Percentiles rank a stretch among this genome's conserved stretches.
Evolutionary conservation across 2,888 invertebrate species (phyloP).

Genomic region (Keiferia lycopersicella): DNA sequence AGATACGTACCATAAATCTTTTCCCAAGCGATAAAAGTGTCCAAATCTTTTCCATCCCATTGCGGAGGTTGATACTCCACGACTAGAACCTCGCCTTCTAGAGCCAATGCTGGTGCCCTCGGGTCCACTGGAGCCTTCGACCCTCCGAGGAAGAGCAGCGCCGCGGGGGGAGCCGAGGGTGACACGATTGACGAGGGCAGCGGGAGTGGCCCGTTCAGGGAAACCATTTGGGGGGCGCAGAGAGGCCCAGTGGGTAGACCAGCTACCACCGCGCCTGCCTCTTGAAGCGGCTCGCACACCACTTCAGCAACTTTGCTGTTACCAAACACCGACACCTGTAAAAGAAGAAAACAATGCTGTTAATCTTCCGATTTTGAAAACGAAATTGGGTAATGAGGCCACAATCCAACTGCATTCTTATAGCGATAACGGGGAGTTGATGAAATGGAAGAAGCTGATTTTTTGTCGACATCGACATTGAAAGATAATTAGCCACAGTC

Average conservation of each 20-base stretch:
- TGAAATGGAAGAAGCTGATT: slow-evolving; percentile 20
- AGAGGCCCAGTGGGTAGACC: slow-evolving; percentile 68
- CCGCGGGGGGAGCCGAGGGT: slow-evolving; percentile 59
- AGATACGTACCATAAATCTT: slow-evolving; percentile 70
- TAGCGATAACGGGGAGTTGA: slow-evolving; percentile 17
- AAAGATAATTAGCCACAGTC: slow-evolving; percentile 18
- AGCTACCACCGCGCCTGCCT: slow-evolving; percentile 66
- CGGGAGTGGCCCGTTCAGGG: slow-evolving; percentile 57
- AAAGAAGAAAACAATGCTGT: slow-evolving; percentile 35
- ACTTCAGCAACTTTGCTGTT: slow-evolving; percentile 73
- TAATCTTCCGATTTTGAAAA: neutral
- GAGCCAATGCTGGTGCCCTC: slow-evolving; percentile 77
- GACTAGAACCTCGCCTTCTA: slow-evolving; percentile 84
- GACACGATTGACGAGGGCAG: slow-evolving; percentile 51
- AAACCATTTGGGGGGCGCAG: slow-evolving; percentile 57
- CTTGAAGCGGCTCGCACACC: slow-evolving; percentile 68
- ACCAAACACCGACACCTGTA: slow-evolving; percentile 69
- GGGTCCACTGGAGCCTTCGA: slow-evolving; percentile 84
- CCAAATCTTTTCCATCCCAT: slow-evolving; percentile 79
- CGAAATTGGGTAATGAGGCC: neutral
- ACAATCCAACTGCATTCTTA: neutral
- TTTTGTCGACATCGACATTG: slow-evolving; percentile 26
- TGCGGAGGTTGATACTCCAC: slow-evolving; percentile 80
- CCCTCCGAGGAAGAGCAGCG: slow-evolving; percentile 82
- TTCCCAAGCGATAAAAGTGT: slow-evolving; percentile 73